A percentile compares a stretch with the other conserved stretches of the same genome.
Conservation (phyloP, 2,113 vertebrate species). For the Sturnira hondurensis region DNA sequence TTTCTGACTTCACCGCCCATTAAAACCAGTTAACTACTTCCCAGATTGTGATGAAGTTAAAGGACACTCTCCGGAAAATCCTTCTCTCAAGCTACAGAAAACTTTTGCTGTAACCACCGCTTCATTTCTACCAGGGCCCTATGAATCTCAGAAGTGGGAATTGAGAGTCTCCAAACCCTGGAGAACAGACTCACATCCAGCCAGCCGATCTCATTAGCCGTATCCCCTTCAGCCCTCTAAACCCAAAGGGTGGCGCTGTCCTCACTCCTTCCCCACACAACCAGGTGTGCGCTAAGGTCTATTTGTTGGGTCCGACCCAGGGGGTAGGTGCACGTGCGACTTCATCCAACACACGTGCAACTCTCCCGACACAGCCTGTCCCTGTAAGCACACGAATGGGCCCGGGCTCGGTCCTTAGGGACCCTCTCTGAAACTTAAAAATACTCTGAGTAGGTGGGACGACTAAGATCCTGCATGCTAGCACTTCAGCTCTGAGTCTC, state of each 20-base stretch:
- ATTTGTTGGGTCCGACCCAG: rapidly evolving
- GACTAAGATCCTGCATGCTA: neutral
- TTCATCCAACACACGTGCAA: too few species aligned
- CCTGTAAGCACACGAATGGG: rapidly evolving
- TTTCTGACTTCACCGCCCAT: conserved; percentile 10
- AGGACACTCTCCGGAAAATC: neutral
- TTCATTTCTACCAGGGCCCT: neutral
- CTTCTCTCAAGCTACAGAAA: neutral
- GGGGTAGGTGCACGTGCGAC: rapidly evolving
- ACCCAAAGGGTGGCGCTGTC: conserved; percentile 30
- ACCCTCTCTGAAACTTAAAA: neutral
- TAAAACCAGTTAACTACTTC: neutral
- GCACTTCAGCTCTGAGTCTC: neutral
- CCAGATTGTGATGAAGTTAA: neutral
- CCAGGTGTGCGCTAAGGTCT: neutral
- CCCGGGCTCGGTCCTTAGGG: too few species aligned
- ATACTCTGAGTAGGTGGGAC: neutral
- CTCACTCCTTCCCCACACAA: neutral
- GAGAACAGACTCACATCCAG: neutral
- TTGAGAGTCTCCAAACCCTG: neutral
- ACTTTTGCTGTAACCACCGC: neutral
- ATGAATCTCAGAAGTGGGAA: neutral
- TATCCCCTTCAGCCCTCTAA: neutral
- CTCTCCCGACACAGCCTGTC: rapidly evolving
- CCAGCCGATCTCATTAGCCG: neutral